Conservation (phyloP, 2,888 invertebrate genomes). For the Uropetala carovei region DNA sequence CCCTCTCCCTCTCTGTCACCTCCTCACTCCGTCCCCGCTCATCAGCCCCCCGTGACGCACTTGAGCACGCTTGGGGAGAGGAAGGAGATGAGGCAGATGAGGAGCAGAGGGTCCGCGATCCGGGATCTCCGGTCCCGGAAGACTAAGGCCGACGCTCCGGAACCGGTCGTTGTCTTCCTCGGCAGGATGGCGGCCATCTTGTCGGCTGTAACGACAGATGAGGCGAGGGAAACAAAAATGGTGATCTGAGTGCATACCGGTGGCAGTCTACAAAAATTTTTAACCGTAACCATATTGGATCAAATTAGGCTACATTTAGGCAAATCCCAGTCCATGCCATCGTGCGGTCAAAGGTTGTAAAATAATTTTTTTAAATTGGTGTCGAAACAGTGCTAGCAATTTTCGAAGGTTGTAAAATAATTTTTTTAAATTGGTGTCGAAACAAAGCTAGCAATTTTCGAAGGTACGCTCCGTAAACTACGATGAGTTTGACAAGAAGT, state of each 20-base stretch:
- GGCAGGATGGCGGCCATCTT: constrained; percentile 93
- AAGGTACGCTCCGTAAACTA: no score
- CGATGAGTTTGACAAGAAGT: no score
- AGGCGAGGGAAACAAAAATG: constrained; percentile 69
- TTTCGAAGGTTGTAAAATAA: no score
- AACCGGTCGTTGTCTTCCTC: constrained; percentile 79
- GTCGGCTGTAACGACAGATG: constrained; percentile 82
- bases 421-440: no score
- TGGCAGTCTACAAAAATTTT: no score
- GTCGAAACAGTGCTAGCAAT: no score
- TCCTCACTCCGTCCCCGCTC: background rate
- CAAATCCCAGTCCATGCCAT: no score
- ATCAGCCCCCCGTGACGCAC: constrained; percentile 36
- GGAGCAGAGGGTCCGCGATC: constrained; percentile 11
- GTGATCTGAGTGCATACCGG: constrained; percentile 32
- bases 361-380: no score
- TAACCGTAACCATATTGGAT: no score
- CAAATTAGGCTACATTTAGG: no score
- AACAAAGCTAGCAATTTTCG: no score
- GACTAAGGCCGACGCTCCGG: constrained; percentile 4
- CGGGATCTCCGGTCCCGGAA: constrained; percentile 18
- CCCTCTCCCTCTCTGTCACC: background rate
- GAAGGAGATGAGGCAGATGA: constrained; percentile 33
- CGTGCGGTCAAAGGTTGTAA: no score
- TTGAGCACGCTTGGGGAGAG: constrained; percentile 2